phyloP scores from a whole-genome alignment of 2,888 invertebrate genomes.

The Aphidius colemani region DNA sequence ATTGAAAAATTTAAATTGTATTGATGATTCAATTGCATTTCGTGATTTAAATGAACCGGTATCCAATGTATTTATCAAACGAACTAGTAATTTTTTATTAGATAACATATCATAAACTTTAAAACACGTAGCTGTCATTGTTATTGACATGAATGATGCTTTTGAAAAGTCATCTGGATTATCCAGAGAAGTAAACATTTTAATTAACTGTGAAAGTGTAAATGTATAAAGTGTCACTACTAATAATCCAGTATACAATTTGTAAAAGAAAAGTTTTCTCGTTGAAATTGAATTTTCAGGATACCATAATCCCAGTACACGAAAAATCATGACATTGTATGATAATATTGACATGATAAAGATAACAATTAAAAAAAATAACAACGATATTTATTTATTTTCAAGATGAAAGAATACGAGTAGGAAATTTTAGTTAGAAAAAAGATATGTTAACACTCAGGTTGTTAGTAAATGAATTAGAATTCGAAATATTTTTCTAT shows the following conservation, averaged over 20 bases:
- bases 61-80: conserved; percentile 26
- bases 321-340: background rate
- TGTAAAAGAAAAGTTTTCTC: background rate
- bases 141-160: conserved; percentile 34
- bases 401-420: no score
- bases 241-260: conserved; percentile 4
- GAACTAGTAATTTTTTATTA: conserved; percentile 24
- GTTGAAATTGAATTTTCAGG: background rate
- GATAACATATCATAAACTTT: conserved; percentile 34
- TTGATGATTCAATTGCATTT: conserved; percentile 20
- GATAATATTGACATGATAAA: conserved; percentile 3
- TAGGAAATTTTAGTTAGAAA: no score
- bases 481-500: no score
- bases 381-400: no score
- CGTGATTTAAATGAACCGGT: conserved; percentile 15
- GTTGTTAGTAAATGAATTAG: no score
- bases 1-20: conserved; percentile 24
- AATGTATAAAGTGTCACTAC: background rate
- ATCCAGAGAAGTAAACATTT: background rate
- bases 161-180: conserved; percentile 33
- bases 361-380: background rate
- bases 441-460: no score
- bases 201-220: background rate
- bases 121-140: conserved; percentile 27
- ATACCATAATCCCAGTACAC: conserved; percentile 8